These are phyloP conservation scores for Spodoptera littoralis DNA, from an alignment of 2,888 invertebrate genomes.

Conservation along the genomic window DNA sequence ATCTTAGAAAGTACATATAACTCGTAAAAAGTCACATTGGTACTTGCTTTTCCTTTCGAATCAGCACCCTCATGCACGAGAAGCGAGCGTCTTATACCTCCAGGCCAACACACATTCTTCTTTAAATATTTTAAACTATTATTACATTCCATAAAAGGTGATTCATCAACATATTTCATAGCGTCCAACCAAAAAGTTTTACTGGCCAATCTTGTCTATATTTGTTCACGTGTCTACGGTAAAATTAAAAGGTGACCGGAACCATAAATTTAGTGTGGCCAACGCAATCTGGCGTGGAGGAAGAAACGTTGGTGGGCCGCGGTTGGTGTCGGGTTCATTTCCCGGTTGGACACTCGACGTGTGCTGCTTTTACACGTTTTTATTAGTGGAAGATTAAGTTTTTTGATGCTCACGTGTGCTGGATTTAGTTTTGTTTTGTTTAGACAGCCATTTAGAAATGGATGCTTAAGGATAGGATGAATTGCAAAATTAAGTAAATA, in stretches of 20 bases:
- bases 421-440: slow-evolving; percentile 9
- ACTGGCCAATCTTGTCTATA: slow-evolving; percentile 55
- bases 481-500: no score
- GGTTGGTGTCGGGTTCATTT: slow-evolving; percentile 80
- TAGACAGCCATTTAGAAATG: neutral
- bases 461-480: no score
- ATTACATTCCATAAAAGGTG: neutral
- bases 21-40: no score
- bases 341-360: slow-evolving; percentile 71
- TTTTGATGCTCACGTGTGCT: slow-evolving; percentile 49
- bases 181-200: slow-evolving; percentile 27
- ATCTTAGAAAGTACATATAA: no score
- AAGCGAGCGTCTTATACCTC: no score
- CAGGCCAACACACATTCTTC: no score
- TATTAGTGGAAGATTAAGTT: slow-evolving; percentile 53
- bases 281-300: slow-evolving; percentile 73
- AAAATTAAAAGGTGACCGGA: slow-evolving; percentile 73
- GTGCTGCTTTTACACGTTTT: slow-evolving; percentile 63
- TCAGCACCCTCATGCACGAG: no score
- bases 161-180: slow-evolving; percentile 12
- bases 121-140: no score
- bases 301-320: slow-evolving; percentile 80
- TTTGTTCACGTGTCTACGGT: slow-evolving; percentile 76
- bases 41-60: no score
- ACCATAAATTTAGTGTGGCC: slow-evolving; percentile 78